phyloP scores from a whole-genome alignment of 37 sponge, comb jelly and placozoan species.

The Halisarca cf. caerulea region DNA sequence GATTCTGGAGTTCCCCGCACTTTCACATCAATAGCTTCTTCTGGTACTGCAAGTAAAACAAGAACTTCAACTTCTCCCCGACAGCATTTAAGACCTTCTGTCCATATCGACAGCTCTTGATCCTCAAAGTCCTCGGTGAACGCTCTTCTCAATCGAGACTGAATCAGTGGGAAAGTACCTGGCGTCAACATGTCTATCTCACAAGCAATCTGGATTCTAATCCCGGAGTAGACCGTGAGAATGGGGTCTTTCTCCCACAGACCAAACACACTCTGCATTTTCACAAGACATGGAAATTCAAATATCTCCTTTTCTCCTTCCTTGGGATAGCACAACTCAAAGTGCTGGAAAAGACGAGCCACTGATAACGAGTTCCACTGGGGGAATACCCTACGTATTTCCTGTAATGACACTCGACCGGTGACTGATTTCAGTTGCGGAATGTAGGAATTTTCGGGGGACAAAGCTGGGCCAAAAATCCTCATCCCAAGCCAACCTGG shows the following conservation, averaged over 20 bases:
- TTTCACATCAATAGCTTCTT: slow-evolving; percentile 60
- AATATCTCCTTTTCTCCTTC: slow-evolving; percentile 29
- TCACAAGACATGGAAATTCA: slow-evolving; percentile 82
- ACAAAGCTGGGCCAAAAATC: slow-evolving; percentile 81
- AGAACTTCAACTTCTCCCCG: slow-evolving; percentile 79
- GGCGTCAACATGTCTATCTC: slow-evolving; percentile 68
- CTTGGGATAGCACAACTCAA: slow-evolving; percentile 74
- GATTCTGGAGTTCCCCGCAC: slow-evolving; percentile 67
- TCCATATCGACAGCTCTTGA: slow-evolving; percentile 86
- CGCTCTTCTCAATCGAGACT: slow-evolving; percentile 42
- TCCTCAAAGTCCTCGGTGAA: slow-evolving; percentile 83
- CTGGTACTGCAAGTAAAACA: slow-evolving; percentile 34
- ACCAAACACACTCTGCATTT: slow-evolving; percentile 75
- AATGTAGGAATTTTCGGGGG: slow-evolving; percentile 66
- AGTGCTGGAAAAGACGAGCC: slow-evolving; percentile 76
- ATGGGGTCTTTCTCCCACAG: slow-evolving; percentile 78
- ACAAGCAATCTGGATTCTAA: slow-evolving; percentile 28
- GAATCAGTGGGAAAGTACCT: slow-evolving; percentile 66
- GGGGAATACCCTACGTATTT: slow-evolving; percentile 64
- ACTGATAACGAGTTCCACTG: slow-evolving; percentile 68
- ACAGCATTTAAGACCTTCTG: slow-evolving; percentile 82
- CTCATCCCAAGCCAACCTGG: slow-evolving; percentile 72
- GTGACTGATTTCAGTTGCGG: slow-evolving; percentile 73
- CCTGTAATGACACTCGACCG: slow-evolving; percentile 57
- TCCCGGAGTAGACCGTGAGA: slow-evolving; percentile 71